phyloP scores from a whole-genome alignment of 2,113 vertebrate genomes.

The Periophthalmus modestus region DNA sequence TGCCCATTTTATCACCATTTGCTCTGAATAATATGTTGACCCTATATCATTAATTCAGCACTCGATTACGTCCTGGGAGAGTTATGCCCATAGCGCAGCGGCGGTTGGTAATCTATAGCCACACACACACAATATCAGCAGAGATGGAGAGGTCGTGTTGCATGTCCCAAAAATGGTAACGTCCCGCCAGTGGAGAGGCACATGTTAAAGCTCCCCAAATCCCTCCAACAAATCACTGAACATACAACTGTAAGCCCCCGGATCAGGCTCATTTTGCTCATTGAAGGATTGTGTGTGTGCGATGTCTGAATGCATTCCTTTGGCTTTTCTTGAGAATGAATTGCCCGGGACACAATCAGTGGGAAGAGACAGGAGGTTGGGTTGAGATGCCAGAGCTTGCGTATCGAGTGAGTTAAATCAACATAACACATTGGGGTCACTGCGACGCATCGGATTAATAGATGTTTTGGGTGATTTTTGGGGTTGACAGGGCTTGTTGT shows the following conservation, averaged over 20 bases:
- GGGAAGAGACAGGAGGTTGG: conserved; percentile 55
- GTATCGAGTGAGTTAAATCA: conserved; percentile 61
- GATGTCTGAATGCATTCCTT: conserved; percentile 65
- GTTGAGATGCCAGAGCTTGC: conserved; percentile 43
- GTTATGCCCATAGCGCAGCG: conserved; percentile 28
- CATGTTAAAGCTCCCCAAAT: conserved; percentile 71
- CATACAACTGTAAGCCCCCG: conserved; percentile 70
- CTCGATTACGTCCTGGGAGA: conserved; percentile 37
- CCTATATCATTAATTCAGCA: conserved; percentile 51
- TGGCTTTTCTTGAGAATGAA: conserved; percentile 53
- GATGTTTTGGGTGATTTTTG: conserved; percentile 46
- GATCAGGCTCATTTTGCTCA: conserved; percentile 73
- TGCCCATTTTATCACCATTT: conserved; percentile 49
- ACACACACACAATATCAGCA: conserved; percentile 40
- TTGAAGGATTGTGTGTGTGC: conserved; percentile 63
- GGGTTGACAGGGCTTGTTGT: conserved; percentile 6
- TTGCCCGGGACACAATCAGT: conserved; percentile 46
- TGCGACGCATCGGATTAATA: conserved; percentile 61
- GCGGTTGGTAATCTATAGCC: conserved; percentile 39
- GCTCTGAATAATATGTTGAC: conserved; percentile 56
- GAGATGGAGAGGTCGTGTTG: conserved; percentile 52
- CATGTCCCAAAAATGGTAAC: conserved; percentile 54
- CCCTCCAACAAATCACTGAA: conserved; percentile 77
- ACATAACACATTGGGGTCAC: conserved; percentile 52
- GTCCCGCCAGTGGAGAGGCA: conserved; percentile 57